Evolutionary conservation across 2,797 vertebrate species (phyloP).

Genomic region (Lithobates sylvaticus): DNA sequence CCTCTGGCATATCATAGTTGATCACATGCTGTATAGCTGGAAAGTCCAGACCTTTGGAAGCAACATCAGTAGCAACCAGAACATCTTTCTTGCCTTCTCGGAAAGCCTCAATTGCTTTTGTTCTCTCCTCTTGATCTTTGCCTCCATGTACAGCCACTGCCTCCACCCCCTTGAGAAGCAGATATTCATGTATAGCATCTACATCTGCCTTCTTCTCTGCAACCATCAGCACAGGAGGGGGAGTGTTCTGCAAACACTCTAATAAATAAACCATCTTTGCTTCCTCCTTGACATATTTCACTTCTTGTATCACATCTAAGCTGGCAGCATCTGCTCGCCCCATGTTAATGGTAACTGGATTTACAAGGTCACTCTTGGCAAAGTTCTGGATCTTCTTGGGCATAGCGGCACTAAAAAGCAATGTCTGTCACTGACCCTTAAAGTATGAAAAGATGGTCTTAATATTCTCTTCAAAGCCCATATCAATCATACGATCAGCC

Average conservation of each 20-base stretch:
- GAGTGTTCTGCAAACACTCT: constrained; percentile 95
- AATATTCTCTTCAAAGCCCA: constrained; percentile 98
- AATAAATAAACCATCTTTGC: constrained; percentile 98
- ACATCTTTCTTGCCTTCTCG: constrained; percentile 97
- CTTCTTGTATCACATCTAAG: constrained; percentile 98
- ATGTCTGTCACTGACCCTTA: constrained; percentile 96
- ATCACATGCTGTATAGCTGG: constrained; percentile 97
- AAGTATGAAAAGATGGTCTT: constrained; percentile 98
- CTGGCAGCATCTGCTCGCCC: constrained; percentile 95
- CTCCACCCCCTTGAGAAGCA: constrained; percentile 96
- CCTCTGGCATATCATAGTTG: constrained; percentile 98
- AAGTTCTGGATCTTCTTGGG: constrained; percentile 99
- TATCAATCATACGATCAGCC: constrained; percentile 98
- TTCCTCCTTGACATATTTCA: constrained; percentile 98
- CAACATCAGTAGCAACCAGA: constrained; percentile 94
- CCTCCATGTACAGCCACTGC: constrained; percentile 98
- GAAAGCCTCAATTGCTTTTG: constrained; percentile 97
- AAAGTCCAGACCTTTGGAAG: constrained; percentile 97
- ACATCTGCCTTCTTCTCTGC: constrained; percentile 98
- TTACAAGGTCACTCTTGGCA: constrained; percentile 96
- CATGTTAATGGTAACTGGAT: constrained; percentile 97
- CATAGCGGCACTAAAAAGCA: constrained; percentile 98
- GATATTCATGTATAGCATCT: constrained; percentile 96
- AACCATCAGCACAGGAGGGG: constrained; percentile 95
- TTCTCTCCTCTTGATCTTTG: constrained; percentile 98